These are phyloP conservation scores for Bubo scandiacus DNA, from an alignment of 2,113 vertebrate species.

Conservation along the genomic window DNA sequence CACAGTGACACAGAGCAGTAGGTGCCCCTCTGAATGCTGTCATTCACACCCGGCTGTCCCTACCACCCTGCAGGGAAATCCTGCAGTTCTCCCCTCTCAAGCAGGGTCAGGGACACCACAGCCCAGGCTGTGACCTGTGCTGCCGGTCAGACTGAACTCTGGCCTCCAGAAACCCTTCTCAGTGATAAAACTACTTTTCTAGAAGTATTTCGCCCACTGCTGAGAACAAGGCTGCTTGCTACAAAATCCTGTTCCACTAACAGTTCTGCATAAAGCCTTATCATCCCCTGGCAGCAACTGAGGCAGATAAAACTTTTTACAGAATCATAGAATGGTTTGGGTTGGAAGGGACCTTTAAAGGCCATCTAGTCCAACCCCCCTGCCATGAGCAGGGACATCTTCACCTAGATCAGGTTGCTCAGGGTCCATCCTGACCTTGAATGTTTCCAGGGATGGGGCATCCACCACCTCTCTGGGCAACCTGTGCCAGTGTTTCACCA, in stretches of 20 bases:
- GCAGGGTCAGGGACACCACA: not conserved
- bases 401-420: not conserved
- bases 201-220: not conserved
- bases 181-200: not conserved
- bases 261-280: not conserved
- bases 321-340: not conserved
- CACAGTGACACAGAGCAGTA: fast-evolving
- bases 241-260: not conserved
- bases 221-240: not conserved
- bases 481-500: not conserved
- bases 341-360: not conserved
- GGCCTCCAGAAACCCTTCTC: not conserved
- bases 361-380: fast-evolving
- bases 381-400: not conserved
- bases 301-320: not conserved
- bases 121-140: not conserved
- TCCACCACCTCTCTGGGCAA: not conserved
- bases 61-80: not conserved
- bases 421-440: not conserved
- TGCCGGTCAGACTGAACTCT: not conserved
- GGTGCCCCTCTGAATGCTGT: fast-evolving
- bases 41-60: not conserved
- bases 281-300: not conserved
- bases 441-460: not conserved
- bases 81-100: not conserved